Evolutionary conservation across 2,797 vertebrate genomes (phyloP).

Genomic region (Smutsia temminckii): DNA sequence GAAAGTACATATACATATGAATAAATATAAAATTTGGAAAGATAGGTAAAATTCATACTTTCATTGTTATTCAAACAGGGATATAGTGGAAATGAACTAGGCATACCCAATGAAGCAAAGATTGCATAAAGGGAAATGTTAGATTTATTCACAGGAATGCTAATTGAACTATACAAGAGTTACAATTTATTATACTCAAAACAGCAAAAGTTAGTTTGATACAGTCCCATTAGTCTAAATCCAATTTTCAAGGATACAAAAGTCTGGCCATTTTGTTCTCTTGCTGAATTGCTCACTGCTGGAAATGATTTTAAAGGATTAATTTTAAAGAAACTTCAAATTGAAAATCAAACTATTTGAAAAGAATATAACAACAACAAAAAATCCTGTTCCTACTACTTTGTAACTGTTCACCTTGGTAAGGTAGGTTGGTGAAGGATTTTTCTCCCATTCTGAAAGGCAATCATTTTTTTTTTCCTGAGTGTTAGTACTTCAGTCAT

Average conservation of each 20-base stretch:
- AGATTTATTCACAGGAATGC: conserved; percentile 62
- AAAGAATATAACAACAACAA: not conserved
- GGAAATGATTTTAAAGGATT: conserved; percentile 70
- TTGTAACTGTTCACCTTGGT: conserved; percentile 53
- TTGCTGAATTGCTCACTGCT: conserved; percentile 43
- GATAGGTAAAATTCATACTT: conserved; percentile 50
- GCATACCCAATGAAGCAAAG: conserved; percentile 58
- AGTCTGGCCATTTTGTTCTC: conserved; percentile 53
- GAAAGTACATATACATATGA: not conserved
- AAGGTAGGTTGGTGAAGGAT: conserved; percentile 43
- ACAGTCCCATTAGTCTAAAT: conserved; percentile 21
- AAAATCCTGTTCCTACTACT: not conserved
- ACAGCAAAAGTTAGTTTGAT: conserved; percentile 56
- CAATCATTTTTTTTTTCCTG: conserved; percentile 71
- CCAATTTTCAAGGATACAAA: conserved; percentile 45
- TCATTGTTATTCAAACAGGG: conserved; percentile 47
- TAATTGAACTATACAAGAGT: conserved; percentile 53
- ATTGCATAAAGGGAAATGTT: conserved; percentile 34
- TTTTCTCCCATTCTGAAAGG: conserved; percentile 44
- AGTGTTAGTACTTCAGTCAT: conserved; percentile 79
- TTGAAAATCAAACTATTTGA: conserved; percentile 42
- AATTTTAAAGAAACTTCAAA: conserved; percentile 64
- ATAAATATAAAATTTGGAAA: conserved; percentile 48
- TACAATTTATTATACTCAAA: conserved; percentile 60
- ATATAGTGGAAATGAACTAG: conserved; percentile 57